phyloP scores from a whole-genome alignment of 2,113 vertebrate species.

The Solea solea region DNA sequence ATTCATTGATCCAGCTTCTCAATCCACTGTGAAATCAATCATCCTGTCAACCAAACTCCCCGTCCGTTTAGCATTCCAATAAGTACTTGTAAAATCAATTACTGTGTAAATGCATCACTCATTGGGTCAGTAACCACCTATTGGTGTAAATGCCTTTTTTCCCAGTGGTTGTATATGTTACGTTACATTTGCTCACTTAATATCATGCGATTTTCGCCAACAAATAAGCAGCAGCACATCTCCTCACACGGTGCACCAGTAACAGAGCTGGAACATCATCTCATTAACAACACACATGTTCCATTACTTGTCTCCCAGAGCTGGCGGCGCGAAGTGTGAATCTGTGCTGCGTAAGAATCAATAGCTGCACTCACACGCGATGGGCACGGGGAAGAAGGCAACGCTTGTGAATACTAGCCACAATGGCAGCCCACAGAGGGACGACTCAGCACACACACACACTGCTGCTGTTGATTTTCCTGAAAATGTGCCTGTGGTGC shows the following conservation, averaged over 20 bases:
- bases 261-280: slow-evolving; percentile 35
- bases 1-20: slow-evolving; percentile 41
- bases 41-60: slow-evolving; percentile 39
- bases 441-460: background rate
- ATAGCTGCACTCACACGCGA: slow-evolving; percentile 37
- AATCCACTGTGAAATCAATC: slow-evolving; percentile 48
- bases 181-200: background rate
- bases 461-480: slow-evolving; percentile 28
- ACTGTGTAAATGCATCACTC: slow-evolving; percentile 34
- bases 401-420: slow-evolving; percentile 19
- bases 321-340: slow-evolving; percentile 9
- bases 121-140: background rate
- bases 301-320: slow-evolving; percentile 34
- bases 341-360: slow-evolving; percentile 44
- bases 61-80: slow-evolving; percentile 52
- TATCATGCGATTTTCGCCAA: background rate
- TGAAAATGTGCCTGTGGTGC: slow-evolving; percentile 32
- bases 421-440: slow-evolving; percentile 20
- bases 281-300: slow-evolving; percentile 44
- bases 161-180: background rate
- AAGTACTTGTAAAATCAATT: slow-evolving; percentile 39
- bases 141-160: slow-evolving; percentile 10
- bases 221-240: slow-evolving; percentile 2
- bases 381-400: slow-evolving; percentile 25
- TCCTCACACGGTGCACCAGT: background rate